These are phyloP conservation scores for Molossus molossus DNA, from an alignment of 2,797 vertebrate species.

Conservation along the genomic window DNA sequence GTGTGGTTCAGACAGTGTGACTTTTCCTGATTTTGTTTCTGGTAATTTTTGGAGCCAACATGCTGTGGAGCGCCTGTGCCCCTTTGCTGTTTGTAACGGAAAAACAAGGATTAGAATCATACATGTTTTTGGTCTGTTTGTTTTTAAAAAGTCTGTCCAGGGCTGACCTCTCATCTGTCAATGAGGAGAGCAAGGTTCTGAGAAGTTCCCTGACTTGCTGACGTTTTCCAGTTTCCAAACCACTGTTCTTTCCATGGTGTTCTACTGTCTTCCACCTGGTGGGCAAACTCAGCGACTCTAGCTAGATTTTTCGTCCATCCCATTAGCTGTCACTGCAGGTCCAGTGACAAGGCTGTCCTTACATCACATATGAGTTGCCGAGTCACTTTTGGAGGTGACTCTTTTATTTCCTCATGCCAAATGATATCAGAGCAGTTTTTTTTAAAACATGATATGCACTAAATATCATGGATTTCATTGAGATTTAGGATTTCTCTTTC, in stretches of 20 bases:
- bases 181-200: neutral
- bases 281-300: neutral
- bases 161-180: constrained; percentile 16
- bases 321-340: neutral
- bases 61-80: neutral
- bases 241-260: neutral
- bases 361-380: neutral
- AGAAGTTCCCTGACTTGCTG: neutral
- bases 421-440: neutral
- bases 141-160: neutral
- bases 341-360: neutral
- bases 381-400: neutral
- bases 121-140: neutral
- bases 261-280: neutral
- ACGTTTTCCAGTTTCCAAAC: neutral
- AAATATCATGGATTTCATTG: neutral
- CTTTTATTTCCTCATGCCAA: constrained; percentile 1
- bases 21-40: constrained; percentile 57
- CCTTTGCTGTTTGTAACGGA: neutral
- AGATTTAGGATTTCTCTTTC: neutral
- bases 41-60: constrained; percentile 11
- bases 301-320: neutral
- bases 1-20: neutral
- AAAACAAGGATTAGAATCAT: constrained; percentile 9
- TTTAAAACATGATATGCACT: neutral